A percentile compares a stretch with the other conserved stretches of the same genome.
Conservation (phyloP, 2,797 vertebrate genomes). For the Prunella strophiata region DNA sequence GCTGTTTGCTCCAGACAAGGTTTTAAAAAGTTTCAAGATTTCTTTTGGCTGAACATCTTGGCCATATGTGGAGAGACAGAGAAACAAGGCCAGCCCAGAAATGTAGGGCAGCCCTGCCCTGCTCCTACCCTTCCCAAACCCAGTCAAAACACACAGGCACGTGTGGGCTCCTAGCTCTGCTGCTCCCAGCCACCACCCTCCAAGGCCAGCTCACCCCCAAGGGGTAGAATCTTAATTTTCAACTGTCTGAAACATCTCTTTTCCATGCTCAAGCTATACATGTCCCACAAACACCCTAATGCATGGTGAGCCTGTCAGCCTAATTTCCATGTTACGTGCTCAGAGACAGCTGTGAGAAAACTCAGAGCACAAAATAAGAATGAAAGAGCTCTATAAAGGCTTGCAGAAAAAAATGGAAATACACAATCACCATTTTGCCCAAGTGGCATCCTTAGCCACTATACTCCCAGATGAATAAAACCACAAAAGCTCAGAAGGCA, state of each 20-base stretch:
- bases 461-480: not conserved
- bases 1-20: not conserved
- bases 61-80: rapidly evolving
- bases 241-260: not conserved
- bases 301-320: not conserved
- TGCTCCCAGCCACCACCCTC: not conserved
- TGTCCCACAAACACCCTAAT: not conserved
- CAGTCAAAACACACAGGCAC: not conserved
- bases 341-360: not conserved
- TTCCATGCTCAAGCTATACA: rapidly evolving
- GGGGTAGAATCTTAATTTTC: not conserved
- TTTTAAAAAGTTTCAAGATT: not conserved
- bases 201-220: not conserved
- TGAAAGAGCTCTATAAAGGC: not conserved
- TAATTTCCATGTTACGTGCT: rapidly evolving
- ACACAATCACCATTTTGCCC: not conserved
- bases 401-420: not conserved
- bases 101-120: not conserved
- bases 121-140: not conserved
- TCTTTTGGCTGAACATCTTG: not conserved
- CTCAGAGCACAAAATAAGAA: not conserved
- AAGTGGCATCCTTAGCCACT: not conserved
- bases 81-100: not conserved
- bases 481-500: not conserved
- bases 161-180: rapidly evolving